These are phyloP conservation scores for Hedychridium roseum DNA, from an alignment of 2,888 invertebrate genomes.

Conservation along the genomic window DNA sequence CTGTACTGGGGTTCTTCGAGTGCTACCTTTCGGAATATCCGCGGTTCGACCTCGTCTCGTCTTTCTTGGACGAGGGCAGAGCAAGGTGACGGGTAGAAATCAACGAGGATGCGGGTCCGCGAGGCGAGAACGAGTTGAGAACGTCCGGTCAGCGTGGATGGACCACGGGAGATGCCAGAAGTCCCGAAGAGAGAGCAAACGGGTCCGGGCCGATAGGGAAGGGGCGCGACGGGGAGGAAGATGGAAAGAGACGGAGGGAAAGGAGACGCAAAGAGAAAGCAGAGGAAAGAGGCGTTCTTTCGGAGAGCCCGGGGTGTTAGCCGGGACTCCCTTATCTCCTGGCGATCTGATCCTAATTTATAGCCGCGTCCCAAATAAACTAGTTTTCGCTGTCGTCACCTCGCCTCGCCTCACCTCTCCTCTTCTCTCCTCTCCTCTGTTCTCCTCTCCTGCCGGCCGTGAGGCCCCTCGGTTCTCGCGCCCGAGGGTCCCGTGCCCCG, in stretches of 20 bases:
- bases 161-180: conserved; percentile 22
- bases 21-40: neutral
- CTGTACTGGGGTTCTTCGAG: neutral
- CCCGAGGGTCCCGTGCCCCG: too few species aligned
- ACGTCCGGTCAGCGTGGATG: conserved; percentile 18
- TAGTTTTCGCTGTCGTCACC: conserved; percentile 65
- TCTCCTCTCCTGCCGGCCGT: conserved; percentile 10
- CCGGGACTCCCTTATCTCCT: conserved; percentile 61
- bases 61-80: conserved; percentile 2
- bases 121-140: conserved; percentile 9
- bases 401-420: conserved; percentile 36
- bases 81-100: conserved; percentile 14
- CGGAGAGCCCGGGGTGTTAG: conserved; percentile 61
- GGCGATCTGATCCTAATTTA: conserved; percentile 65
- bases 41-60: conserved; percentile 5
- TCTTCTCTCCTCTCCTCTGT: conserved; percentile 5
- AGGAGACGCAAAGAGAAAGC: conserved; percentile 21
- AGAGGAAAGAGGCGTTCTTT: conserved; percentile 48
- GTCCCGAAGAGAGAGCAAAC: conserved; percentile 8
- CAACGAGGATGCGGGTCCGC: conserved; percentile 7
- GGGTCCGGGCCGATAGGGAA: conserved; percentile 14
- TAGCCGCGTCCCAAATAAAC: conserved; percentile 64
- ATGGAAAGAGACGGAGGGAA: conserved; percentile 15
- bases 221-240: conserved; percentile 15
- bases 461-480: too few species aligned